Conservation (phyloP, 2,888 invertebrate genomes). For the Euclidia mi region DNA sequence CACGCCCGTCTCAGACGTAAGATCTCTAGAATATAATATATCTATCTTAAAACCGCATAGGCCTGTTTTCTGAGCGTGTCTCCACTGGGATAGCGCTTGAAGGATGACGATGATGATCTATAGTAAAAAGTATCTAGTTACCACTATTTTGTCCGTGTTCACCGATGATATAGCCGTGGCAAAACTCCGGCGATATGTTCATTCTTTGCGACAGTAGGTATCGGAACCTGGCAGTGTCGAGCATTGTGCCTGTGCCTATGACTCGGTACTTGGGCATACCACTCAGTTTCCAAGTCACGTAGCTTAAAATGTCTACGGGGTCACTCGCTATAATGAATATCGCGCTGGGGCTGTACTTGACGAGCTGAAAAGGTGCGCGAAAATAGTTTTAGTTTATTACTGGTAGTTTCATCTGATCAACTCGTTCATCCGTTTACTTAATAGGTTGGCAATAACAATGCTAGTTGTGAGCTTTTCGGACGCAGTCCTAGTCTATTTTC, state of each 20-base stretch:
- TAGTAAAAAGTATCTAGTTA: constrained; percentile 58
- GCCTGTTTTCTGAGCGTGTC: not conserved
- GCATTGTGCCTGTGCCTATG: constrained; percentile 96
- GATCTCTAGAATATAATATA: too few relatives aligned
- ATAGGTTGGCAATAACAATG: too few relatives aligned
- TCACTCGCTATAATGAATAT: constrained; percentile 95
- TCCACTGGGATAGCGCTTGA: not conserved
- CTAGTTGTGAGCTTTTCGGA: too few relatives aligned
- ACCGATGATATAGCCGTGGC: constrained; percentile 96
- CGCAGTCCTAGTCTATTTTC: too few relatives aligned
- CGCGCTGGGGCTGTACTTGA: constrained; percentile 94
- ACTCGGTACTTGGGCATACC: constrained; percentile 94
- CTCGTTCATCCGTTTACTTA: too few relatives aligned
- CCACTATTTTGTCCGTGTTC: constrained; percentile 96
- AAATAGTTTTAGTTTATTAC: too few relatives aligned
- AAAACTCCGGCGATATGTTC: constrained; percentile 93
- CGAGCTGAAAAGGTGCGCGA: too few relatives aligned
- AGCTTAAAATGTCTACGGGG: constrained; percentile 96
- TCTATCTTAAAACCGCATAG: too few relatives aligned
- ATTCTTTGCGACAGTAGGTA: constrained; percentile 94
- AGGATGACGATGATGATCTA: not conserved
- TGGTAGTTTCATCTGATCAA: too few relatives aligned
- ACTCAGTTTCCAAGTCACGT: constrained; percentile 96
- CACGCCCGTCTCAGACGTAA: too few relatives aligned
- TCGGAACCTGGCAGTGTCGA: constrained; percentile 95